Percentiles rank a stretch among this genome's conserved stretches.
These are phyloP conservation scores for Scelioninae gen. 1 DNA, from an alignment of 2,888 invertebrate genomes.

Conservation along the genomic window DNA sequence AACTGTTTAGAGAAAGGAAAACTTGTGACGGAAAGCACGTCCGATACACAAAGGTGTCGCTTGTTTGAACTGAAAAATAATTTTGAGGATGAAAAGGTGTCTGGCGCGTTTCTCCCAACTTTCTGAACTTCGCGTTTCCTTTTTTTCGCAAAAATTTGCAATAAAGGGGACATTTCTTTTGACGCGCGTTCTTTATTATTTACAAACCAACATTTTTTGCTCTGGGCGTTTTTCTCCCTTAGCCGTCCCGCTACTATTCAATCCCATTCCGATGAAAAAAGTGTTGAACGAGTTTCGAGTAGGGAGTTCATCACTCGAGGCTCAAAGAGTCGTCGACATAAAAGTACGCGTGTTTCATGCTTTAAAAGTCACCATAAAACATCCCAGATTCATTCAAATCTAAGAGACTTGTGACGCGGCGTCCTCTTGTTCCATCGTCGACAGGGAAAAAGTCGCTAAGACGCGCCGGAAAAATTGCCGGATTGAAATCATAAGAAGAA, in stretches of 20 bases:
- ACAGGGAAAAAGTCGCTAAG: conserved; percentile 48
- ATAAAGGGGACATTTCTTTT: conserved; percentile 60
- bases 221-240: conserved; percentile 51
- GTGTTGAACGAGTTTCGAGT: conserved; percentile 69
- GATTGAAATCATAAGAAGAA: conserved; percentile 44
- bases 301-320: conserved; percentile 69
- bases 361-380: conserved; percentile 70
- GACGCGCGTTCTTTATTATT: conserved; percentile 62
- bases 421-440: conserved; percentile 53
- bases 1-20: background rate
- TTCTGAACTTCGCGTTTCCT: conserved; percentile 30
- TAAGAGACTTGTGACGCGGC: conserved; percentile 58
- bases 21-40: conserved; percentile 3
- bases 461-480: conserved; percentile 34
- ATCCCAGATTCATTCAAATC: conserved; percentile 70
- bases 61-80: conserved; percentile 45
- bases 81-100: conserved; percentile 60
- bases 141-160: conserved; percentile 44
- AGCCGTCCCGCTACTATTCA: conserved; percentile 58
- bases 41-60: conserved; percentile 17
- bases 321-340: conserved; percentile 69
- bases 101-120: conserved; percentile 35
- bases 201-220: conserved; percentile 65
- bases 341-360: conserved; percentile 70
- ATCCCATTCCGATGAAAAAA: conserved; percentile 66